phyloP scores from a whole-genome alignment of 2,113 vertebrate species.

The Xenotilapia leptura region DNA sequence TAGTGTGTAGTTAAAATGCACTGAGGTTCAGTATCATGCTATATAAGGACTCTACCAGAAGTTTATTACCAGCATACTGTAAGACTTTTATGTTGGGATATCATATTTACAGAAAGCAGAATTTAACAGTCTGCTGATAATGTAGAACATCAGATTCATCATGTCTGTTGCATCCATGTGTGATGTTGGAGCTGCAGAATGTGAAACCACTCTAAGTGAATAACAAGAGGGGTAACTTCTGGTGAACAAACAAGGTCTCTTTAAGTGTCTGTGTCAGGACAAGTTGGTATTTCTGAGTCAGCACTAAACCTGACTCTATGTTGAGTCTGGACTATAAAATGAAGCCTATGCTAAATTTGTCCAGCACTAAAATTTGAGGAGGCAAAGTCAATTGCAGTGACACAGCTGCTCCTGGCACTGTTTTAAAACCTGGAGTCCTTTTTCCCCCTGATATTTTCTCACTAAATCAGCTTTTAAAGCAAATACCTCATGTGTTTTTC shows the following conservation, averaged over 20 bases:
- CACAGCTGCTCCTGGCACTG: conserved; percentile 38
- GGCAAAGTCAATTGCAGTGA: conserved; percentile 25
- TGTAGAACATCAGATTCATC: background rate
- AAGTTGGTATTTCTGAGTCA: conserved; percentile 61
- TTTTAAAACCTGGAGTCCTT: conserved; percentile 5
- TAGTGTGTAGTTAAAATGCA: background rate
- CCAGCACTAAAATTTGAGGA: conserved; percentile 55
- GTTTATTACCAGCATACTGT: background rate
- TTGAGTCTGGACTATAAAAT: conserved; percentile 37
- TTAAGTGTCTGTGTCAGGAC: conserved; percentile 23
- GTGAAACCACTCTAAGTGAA: background rate
- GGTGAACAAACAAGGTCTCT: background rate
- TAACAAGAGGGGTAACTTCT: background rate
- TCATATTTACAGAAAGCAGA: background rate
- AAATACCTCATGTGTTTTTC: background rate
- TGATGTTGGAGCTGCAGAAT: background rate
- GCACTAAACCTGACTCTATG: conserved; percentile 54
- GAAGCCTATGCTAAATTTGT: conserved; percentile 61
- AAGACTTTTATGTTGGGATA: background rate
- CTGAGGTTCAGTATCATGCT: background rate
- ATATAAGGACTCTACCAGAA: background rate
- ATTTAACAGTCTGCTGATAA: background rate
- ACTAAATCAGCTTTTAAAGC: background rate
- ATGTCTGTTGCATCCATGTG: background rate
- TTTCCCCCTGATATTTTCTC: background rate